A percentile compares a stretch with the other conserved stretches of the same genome.
phyloP scores from a whole-genome alignment of 92 coral and sea anemone species.

The Chrysogorgia sp. region DNA sequence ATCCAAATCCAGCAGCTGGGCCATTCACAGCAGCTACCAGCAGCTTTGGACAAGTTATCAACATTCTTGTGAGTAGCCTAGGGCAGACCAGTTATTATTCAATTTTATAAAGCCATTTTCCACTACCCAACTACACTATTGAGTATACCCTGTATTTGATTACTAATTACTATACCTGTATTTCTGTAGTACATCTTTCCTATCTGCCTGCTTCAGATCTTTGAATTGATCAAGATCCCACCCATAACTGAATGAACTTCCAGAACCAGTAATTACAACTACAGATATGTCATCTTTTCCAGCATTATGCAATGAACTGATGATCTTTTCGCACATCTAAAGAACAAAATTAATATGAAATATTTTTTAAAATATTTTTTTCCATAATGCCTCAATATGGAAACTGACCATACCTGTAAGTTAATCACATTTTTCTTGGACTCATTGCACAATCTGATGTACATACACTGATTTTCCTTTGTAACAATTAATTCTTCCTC shows the following conservation, averaged over 20 bases:
- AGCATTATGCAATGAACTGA: constrained; percentile 81
- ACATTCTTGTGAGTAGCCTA: constrained; percentile 79
- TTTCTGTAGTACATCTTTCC: constrained; percentile 79
- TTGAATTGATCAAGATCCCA: constrained; percentile 72
- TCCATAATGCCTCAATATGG: neutral
- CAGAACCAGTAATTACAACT: constrained; percentile 81
- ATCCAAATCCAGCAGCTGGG: constrained; percentile 83
- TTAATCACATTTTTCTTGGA: constrained; percentile 73
- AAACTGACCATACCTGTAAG: constrained; percentile 59
- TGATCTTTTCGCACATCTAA: constrained; percentile 95
- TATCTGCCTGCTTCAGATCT: constrained; percentile 41
- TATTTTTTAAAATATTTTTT: neutral
- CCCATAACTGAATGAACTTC: constrained; percentile 81
- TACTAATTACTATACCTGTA: constrained; percentile 67
- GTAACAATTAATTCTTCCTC: constrained; percentile 67
- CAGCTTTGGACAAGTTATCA: constrained; percentile 78
- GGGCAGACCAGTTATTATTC: neutral
- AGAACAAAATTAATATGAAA: neutral
- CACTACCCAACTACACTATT: neutral
- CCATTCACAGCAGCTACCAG: constrained; percentile 94
- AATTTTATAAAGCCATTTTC: neutral
- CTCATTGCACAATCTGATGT: constrained; percentile 75
- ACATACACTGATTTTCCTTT: constrained; percentile 63
- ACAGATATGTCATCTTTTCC: constrained; percentile 76
- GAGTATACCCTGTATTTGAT: no score